Percentiles rank a stretch among this genome's conserved stretches.
Conservation (phyloP, 2,888 invertebrate species). For the Pseudeuparius sepicola region DNA sequence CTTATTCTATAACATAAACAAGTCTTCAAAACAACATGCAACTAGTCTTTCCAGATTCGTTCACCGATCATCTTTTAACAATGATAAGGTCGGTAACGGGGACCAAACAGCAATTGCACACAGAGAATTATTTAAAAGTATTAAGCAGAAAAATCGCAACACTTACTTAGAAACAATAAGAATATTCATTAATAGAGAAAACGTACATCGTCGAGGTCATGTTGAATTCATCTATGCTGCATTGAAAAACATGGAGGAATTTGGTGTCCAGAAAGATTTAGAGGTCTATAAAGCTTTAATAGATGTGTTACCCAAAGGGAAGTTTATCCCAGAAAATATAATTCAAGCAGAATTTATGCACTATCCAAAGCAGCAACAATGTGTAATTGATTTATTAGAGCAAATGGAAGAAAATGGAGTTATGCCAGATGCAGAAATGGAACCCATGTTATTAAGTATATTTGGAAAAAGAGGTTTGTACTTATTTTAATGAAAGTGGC, state of each 20-base stretch:
- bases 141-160: slow-evolving; percentile 51
- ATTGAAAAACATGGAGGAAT: slow-evolving; percentile 77
- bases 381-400: slow-evolving; percentile 78
- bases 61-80: no score
- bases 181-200: slow-evolving; percentile 58
- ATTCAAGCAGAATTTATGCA: slow-evolving; percentile 87
- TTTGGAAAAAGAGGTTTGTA: slow-evolving; percentile 72
- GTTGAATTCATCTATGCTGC: slow-evolving; percentile 93
- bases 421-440: slow-evolving; percentile 84
- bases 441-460: slow-evolving; percentile 67
- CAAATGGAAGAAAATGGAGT: slow-evolving; percentile 90
- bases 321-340: slow-evolving; percentile 70
- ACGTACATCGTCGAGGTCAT: slow-evolving; percentile 65
- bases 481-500: no score
- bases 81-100: no score
- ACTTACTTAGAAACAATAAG: slow-evolving; percentile 64
- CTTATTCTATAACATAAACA: no score
- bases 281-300: slow-evolving; percentile 79
- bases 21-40: no score
- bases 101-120: slow-evolving; percentile 35
- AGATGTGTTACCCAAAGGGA: slow-evolving; percentile 81
- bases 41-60: no score
- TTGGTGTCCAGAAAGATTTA: slow-evolving; percentile 78
- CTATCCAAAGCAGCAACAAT: slow-evolving; percentile 93
- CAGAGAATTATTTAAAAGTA: slow-evolving; percentile 42